phyloP scores from a whole-genome alignment of 2,888 invertebrate genomes.

The Julus scanicus region DNA sequence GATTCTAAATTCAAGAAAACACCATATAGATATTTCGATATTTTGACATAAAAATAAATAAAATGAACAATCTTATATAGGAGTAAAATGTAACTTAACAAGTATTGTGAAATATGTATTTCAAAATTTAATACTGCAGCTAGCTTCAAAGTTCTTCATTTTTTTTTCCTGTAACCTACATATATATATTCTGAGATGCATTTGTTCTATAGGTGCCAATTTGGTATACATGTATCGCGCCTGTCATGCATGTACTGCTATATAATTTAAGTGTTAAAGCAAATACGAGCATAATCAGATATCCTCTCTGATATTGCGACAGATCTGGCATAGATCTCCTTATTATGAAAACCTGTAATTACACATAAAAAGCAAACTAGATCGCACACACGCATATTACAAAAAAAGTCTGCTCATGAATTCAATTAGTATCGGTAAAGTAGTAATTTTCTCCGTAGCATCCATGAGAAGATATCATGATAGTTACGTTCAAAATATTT shows the following conservation, averaged over 20 bases:
- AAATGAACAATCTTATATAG: too few relatives aligned
- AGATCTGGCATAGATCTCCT: slow-evolving; percentile 24
- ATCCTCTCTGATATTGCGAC: not conserved
- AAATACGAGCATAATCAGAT: not conserved
- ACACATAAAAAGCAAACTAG: not conserved
- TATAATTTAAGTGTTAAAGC: not conserved
- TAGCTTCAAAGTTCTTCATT: not conserved
- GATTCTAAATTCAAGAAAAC: too few relatives aligned
- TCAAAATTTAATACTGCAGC: too few relatives aligned
- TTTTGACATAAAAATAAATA: too few relatives aligned
- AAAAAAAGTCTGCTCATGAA: not conserved
- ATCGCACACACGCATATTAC: not conserved
- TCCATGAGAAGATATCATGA: not conserved
- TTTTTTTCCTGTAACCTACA: not conserved
- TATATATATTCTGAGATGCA: not conserved
- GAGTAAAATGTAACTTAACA: too few relatives aligned
- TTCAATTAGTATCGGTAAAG: slow-evolving; percentile 45
- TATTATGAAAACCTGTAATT: slow-evolving; percentile 25
- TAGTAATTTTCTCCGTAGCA: slow-evolving; percentile 25
- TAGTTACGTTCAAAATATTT: slow-evolving; percentile 21
- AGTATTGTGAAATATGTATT: too few relatives aligned
- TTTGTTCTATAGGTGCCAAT: not conserved
- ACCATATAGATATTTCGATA: too few relatives aligned
- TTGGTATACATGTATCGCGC: not conserved
- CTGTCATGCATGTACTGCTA: not conserved